Percentiles rank a stretch among this genome's conserved stretches.
Evolutionary conservation across 23 tunicate species (phyloP).

Genomic region (Halocynthia roretzi): DNA sequence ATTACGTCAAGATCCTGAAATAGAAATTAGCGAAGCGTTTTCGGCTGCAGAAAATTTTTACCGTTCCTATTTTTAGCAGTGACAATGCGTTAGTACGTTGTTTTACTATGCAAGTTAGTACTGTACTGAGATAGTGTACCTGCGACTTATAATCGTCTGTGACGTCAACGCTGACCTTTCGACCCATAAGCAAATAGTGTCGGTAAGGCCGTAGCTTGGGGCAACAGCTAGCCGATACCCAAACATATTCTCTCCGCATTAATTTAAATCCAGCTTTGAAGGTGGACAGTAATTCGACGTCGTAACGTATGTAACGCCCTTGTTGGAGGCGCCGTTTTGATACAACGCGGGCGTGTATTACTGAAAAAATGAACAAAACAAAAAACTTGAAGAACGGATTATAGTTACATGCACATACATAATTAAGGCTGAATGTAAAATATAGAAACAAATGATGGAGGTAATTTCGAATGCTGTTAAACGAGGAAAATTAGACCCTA

Average conservation of each 20-base stretch:
- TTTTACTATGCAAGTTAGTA: neutral
- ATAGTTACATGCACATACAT: too few relatives aligned
- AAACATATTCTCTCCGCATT: conserved; percentile 70
- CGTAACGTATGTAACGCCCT: conserved; percentile 39
- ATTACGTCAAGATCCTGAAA: too few relatives aligned
- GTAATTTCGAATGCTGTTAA: too few relatives aligned
- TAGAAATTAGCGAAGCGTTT: too few relatives aligned
- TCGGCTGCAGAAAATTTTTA: too few relatives aligned
- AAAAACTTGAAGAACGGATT: neutral
- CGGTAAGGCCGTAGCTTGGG: conserved; percentile 71
- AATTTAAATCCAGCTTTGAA: conserved; percentile 59
- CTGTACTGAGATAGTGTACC: neutral
- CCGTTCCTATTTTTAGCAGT: neutral
- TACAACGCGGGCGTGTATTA: conserved; percentile 54
- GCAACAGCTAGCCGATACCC: conserved; percentile 85
- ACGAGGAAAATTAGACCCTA: too few relatives aligned
- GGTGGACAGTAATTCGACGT: conserved; percentile 38
- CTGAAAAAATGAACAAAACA: conserved; percentile 26
- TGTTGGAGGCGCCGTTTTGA: conserved; percentile 56
- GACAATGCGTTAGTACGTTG: neutral
- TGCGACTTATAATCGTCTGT: neutral
- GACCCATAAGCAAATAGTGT: conserved; percentile 80
- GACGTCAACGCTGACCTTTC: conserved; percentile 48
- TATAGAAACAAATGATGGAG: too few relatives aligned
- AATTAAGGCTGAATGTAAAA: too few relatives aligned